phyloP scores from a whole-genome alignment of 2,797 vertebrate species.

The Toxotes lorentzi region DNA sequence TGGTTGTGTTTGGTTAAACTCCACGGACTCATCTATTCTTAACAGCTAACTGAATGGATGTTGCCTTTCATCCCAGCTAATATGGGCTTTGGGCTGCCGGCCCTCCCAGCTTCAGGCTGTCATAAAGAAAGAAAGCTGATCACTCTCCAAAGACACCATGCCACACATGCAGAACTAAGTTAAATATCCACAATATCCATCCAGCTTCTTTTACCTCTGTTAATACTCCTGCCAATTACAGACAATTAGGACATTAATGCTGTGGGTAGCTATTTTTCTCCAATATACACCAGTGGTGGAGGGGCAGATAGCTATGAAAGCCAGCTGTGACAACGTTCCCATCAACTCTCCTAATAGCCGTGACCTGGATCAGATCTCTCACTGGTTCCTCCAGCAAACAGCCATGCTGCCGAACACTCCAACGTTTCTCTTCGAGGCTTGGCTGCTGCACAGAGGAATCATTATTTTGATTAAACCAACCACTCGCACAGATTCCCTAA shows the following conservation, averaged over 20 bases:
- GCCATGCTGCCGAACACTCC: constrained; percentile 26
- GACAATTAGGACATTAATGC: constrained; percentile 65
- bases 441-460: constrained; percentile 63
- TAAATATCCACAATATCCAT: constrained; percentile 49
- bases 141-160: constrained; percentile 45
- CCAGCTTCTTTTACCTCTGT: constrained; percentile 49
- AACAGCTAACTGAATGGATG: constrained; percentile 46
- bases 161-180: constrained; percentile 36
- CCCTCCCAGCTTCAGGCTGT: constrained; percentile 17
- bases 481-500: constrained; percentile 51
- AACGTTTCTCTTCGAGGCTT: constrained; percentile 51
- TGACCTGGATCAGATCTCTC: constrained; percentile 59
- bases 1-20: constrained; percentile 21
- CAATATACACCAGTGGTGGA: constrained; percentile 38
- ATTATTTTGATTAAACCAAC: constrained; percentile 69
- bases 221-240: constrained; percentile 63
- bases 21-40: constrained; percentile 37
- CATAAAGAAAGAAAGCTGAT: constrained; percentile 48
- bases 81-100: constrained; percentile 15
- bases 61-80: constrained; percentile 42
- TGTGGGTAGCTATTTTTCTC: constrained; percentile 49
- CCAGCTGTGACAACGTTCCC: constrained; percentile 75
- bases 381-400: constrained; percentile 53
- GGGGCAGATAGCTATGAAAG: constrained; percentile 60
- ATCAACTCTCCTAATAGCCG: constrained; percentile 62